These are phyloP conservation scores for Pristionchus arcanus DNA, from an alignment of 2,888 invertebrate species.

Conservation along the genomic window DNA sequence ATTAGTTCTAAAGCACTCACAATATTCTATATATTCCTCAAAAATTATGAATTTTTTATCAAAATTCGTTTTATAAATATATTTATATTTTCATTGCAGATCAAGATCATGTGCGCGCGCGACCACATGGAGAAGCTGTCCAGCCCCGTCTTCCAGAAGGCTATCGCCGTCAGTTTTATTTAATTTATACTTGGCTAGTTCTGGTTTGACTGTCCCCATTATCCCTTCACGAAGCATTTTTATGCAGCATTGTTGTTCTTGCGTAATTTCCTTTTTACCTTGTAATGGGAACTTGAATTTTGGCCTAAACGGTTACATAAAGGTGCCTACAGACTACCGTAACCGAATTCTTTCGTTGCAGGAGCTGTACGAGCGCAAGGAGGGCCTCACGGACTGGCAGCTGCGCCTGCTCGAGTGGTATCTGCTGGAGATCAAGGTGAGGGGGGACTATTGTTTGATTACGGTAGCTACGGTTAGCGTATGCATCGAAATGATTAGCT, in stretches of 20 bases:
- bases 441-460: slow-evolving; percentile 9
- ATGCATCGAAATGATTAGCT: too few species aligned
- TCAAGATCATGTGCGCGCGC: slow-evolving; percentile 76
- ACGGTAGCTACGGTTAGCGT: background rate
- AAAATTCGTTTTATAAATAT: background rate
- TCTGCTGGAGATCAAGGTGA: slow-evolving; percentile 60
- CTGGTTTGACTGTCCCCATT: background rate
- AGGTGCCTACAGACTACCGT: background rate
- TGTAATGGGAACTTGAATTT: too few species aligned
- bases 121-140: slow-evolving; percentile 75
- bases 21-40: too few species aligned
- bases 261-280: too few species aligned
- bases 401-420: slow-evolving; percentile 74
- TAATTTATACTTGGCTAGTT: background rate
- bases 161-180: slow-evolving; percentile 55
- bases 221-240: too few species aligned
- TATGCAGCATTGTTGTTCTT: too few species aligned
- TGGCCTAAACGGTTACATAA: too few species aligned
- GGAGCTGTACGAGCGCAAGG: slow-evolving; percentile 70
- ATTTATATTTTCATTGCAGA: slow-evolving; percentile 60
- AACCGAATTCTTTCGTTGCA: slow-evolving; percentile 54
- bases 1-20: too few species aligned
- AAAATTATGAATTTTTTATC: too few species aligned
- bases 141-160: slow-evolving; percentile 68
- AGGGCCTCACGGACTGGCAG: slow-evolving; percentile 73